phyloP scores from a whole-genome alignment of 2,113 vertebrate genomes.

The Hydrolagus affinis region DNA sequence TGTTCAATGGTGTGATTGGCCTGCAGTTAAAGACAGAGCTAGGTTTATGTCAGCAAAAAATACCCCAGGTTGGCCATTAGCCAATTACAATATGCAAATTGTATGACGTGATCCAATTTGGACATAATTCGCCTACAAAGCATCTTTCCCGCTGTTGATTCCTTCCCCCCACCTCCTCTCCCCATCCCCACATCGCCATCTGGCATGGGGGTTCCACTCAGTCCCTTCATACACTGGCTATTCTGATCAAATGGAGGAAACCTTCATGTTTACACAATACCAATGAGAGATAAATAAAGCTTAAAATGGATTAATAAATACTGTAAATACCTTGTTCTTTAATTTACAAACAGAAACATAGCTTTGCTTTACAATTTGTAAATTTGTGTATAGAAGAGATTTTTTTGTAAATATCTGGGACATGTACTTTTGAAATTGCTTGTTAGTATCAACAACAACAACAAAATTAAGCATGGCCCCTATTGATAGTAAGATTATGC shows the following conservation, averaged over 20 bases:
- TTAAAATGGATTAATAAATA: background rate
- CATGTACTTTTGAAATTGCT: background rate
- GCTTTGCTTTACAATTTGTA: background rate
- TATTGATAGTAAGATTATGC: too few relatives aligned
- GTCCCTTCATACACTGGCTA: background rate
- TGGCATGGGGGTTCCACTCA: too few relatives aligned
- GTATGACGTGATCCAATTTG: background rate
- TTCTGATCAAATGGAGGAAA: background rate
- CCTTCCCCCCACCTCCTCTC: too few relatives aligned
- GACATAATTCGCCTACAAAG: background rate
- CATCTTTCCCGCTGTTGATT: background rate
- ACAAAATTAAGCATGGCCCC: too few relatives aligned
- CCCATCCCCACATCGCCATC: too few relatives aligned
- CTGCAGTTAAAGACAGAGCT: background rate
- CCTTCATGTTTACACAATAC: background rate
- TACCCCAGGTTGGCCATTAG: background rate
- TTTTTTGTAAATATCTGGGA: background rate
- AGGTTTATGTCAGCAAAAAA: background rate
- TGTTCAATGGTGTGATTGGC: background rate
- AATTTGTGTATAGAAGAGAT: background rate
- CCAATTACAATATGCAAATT: background rate
- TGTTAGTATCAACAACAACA: background rate
- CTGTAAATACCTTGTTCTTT: background rate
- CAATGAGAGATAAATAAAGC: background rate
- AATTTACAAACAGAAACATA: background rate